phyloP scores from a whole-genome alignment of 1,140 invertebrate genomes.

The Globodera rostochiensis region DNA sequence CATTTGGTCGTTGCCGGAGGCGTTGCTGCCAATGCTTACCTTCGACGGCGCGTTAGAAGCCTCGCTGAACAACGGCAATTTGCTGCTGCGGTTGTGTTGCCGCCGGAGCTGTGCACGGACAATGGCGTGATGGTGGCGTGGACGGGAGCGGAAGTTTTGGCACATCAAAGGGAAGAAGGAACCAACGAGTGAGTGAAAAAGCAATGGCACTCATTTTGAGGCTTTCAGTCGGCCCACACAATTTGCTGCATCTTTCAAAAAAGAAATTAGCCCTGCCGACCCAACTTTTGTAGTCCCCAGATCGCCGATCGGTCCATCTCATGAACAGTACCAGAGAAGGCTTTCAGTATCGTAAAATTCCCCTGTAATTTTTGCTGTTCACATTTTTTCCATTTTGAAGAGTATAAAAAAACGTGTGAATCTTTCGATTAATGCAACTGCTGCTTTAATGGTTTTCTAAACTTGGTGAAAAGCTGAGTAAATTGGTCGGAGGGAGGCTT shows the following conservation, averaged over 20 bases:
- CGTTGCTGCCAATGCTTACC: constrained; percentile 17
- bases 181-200: no score
- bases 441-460: no score
- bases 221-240: no score
- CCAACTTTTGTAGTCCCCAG: neutral
- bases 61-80: neutral
- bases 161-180: neutral
- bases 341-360: neutral
- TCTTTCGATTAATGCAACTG: no score
- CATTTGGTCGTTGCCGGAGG: constrained; percentile 27
- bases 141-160: constrained; percentile 6
- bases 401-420: no score
- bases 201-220: no score
- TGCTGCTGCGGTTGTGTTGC: constrained; percentile 5
- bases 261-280: neutral
- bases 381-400: neutral
- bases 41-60: neutral
- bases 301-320: neutral
- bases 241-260: no score
- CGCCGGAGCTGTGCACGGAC: constrained; percentile 22
- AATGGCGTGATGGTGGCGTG: constrained; percentile 26
- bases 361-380: neutral
- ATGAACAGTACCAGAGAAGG: neutral
- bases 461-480: no score
- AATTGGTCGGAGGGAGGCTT: no score